Conservation (phyloP, 2,113 vertebrate species). For the Steatornis caripensis region DNA sequence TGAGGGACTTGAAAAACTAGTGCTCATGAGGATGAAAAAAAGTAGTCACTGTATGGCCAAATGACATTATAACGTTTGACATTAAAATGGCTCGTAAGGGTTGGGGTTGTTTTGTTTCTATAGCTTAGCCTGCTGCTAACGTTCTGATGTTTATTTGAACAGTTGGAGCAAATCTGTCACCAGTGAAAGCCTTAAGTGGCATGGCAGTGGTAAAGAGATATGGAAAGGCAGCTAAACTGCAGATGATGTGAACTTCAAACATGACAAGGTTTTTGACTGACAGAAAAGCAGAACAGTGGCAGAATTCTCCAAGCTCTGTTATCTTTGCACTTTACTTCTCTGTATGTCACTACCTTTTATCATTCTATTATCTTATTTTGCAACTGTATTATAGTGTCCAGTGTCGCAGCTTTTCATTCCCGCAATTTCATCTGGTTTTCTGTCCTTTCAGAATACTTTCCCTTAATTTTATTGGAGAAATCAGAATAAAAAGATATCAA, state of each 20-base stretch:
- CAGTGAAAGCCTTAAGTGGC: background rate
- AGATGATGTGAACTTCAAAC: background rate
- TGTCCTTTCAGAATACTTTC: background rate
- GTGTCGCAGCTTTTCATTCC: background rate
- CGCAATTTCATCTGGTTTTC: background rate
- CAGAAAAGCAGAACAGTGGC: background rate
- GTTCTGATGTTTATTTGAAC: background rate
- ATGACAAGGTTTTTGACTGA: slow-evolving; percentile 5
- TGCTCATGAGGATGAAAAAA: background rate
- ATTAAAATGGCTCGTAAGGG: background rate
- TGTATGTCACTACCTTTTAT: background rate
- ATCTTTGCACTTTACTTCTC: background rate
- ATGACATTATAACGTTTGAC: background rate
- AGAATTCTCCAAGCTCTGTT: background rate
- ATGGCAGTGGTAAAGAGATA: background rate
- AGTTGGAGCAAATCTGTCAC: background rate
- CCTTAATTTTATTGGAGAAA: background rate
- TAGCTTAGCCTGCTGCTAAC: background rate
- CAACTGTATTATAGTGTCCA: background rate
- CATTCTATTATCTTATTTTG: background rate
- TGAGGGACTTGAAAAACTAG: background rate
- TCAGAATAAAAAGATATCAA: background rate
- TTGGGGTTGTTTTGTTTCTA: background rate
- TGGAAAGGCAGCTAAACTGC: background rate
- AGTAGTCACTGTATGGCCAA: background rate